Percentiles rank a stretch among this genome's conserved stretches.
Evolutionary conservation across 1,140 invertebrate genomes (phyloP).

Genomic region (Carcinoscorpius rotundicauda): DNA sequence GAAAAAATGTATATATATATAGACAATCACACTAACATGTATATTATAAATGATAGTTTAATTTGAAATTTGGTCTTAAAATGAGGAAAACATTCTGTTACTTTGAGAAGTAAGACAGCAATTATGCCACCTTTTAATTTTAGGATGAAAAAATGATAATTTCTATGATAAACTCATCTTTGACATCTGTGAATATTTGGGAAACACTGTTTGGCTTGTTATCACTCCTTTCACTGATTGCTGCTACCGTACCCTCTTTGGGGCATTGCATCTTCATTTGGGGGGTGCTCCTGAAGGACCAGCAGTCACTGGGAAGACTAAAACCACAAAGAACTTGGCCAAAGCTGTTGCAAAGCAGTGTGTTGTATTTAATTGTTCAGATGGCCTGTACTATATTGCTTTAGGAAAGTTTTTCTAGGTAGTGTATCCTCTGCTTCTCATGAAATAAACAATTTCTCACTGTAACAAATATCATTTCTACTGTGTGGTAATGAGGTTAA

Average conservation of each 20-base stretch:
- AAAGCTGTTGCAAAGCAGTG: conserved; percentile 94
- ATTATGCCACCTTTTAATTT: conserved; percentile 8
- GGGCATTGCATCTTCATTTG: conserved; percentile 65
- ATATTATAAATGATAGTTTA: too few relatives aligned
- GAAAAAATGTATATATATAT: too few relatives aligned
- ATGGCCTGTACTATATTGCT: conserved; percentile 79
- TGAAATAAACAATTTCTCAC: too few relatives aligned
- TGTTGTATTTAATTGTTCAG: conserved; percentile 91
- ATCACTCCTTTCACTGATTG: conserved; percentile 77
- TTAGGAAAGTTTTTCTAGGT: conserved; percentile 92
- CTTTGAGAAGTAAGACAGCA: too few relatives aligned
- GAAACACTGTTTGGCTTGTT: conserved; percentile 72
- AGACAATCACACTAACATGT: too few relatives aligned
- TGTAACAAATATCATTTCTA: too few relatives aligned
- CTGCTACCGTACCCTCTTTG: conserved; percentile 85
- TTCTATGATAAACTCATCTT: conserved; percentile 81
- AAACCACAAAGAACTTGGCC: conserved; percentile 91
- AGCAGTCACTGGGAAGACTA: conserved; percentile 89
- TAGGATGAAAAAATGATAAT: conserved; percentile 58
- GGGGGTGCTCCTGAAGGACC: conserved; percentile 83
- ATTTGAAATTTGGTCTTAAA: too few relatives aligned
- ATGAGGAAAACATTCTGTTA: too few relatives aligned
- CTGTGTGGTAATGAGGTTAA: too few relatives aligned
- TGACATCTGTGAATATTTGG: conserved; percentile 86
- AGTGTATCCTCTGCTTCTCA: conserved; percentile 10